These are phyloP conservation scores for Cryptoblepharus egeriae DNA, from an alignment of 2,797 vertebrate species.

Conservation along the genomic window DNA sequence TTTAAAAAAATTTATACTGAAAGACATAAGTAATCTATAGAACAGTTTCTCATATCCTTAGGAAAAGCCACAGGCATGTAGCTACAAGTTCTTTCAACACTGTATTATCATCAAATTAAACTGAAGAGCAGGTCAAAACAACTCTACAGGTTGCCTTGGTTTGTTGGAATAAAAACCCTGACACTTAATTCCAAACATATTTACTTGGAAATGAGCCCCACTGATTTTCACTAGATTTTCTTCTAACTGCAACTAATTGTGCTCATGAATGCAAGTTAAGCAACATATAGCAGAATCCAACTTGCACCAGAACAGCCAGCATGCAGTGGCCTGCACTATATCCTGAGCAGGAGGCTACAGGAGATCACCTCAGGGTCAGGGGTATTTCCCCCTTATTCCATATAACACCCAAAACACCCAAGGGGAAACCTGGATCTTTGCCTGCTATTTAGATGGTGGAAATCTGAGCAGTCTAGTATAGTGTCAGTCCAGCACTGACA, in stretches of 20 bases:
- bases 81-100: constrained; percentile 6
- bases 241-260: neutral
- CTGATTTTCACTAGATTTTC: neutral
- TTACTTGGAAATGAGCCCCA: neutral
- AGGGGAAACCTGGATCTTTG: too few species aligned
- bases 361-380: too few species aligned
- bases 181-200: neutral
- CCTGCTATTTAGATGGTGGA: too few species aligned
- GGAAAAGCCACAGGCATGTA: constrained; percentile 16
- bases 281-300: too few species aligned
- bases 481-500: too few species aligned
- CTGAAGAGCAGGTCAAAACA: neutral
- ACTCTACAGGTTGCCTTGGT: neutral
- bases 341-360: too few species aligned
- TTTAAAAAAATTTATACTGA: neutral
- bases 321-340: too few species aligned
- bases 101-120: constrained; percentile 24
- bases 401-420: too few species aligned
- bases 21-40: neutral
- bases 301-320: too few species aligned
- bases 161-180: neutral
- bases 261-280: neutral
- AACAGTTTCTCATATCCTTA: constrained; percentile 32
- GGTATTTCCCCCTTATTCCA: too few species aligned
- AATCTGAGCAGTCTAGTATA: too few species aligned